A percentile compares a stretch with the other conserved stretches of the same genome.
These are phyloP conservation scores for Bergia sp. DNA, from an alignment of 92 coral and sea anemone genomes.

Conservation along the genomic window DNA sequence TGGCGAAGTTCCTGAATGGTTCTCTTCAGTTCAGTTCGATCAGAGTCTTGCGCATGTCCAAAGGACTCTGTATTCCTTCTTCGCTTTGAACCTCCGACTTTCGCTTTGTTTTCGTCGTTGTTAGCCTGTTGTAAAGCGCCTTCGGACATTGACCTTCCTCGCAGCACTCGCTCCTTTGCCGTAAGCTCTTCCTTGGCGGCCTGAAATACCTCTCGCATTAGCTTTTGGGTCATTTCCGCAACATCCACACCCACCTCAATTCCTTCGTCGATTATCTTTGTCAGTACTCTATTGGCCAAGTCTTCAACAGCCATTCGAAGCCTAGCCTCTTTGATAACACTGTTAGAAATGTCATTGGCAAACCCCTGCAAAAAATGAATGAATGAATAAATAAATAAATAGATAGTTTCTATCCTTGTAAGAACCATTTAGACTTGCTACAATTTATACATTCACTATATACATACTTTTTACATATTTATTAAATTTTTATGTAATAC, in stretches of 20 bases:
- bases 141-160: constrained; percentile 22
- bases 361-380: neutral
- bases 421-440: too few relatives aligned
- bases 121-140: neutral
- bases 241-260: constrained; percentile 12
- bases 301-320: constrained; percentile 19
- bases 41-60: neutral
- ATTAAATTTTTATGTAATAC: too few relatives aligned
- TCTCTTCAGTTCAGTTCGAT: neutral
- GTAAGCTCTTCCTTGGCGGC: constrained; percentile 26
- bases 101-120: neutral
- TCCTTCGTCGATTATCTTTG: constrained; percentile 20
- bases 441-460: too few relatives aligned
- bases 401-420: too few relatives aligned
- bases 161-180: neutral
- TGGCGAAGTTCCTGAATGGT: constrained; percentile 12
- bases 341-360: constrained; percentile 10
- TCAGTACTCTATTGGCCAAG: constrained; percentile 20
- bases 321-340: constrained; percentile 25
- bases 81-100: neutral
- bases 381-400: too few relatives aligned
- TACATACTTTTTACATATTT: too few relatives aligned
- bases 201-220: constrained; percentile 22
- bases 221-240: neutral
- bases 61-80: neutral